phyloP scores from a whole-genome alignment of 2,113 vertebrate species.

The Ivindomyrus marchei region DNA sequence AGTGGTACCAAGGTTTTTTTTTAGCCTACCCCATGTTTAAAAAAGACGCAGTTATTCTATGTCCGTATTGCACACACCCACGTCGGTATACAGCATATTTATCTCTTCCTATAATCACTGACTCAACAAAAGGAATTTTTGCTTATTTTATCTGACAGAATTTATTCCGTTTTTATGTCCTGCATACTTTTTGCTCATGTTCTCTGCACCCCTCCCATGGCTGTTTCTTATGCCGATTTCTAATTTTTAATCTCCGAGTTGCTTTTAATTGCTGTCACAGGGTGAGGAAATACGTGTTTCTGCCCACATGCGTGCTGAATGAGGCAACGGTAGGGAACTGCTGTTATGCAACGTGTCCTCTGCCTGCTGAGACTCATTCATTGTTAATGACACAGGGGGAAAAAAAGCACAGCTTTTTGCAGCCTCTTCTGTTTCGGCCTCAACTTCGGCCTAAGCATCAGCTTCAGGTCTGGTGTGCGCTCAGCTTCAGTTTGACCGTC shows the following conservation, averaged over 20 bases:
- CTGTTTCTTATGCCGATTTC: neutral
- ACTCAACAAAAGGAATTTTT: neutral
- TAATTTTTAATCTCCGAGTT: neutral
- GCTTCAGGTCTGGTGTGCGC: neutral
- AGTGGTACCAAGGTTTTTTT: neutral
- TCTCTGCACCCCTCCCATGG: neutral
- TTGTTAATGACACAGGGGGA: neutral
- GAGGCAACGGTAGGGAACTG: neutral
- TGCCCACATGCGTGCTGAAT: neutral
- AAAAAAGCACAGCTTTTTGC: neutral
- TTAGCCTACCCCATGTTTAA: neutral
- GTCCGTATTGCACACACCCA: neutral
- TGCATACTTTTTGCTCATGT: neutral
- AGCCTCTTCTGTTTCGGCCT: neutral
- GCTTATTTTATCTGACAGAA: neutral
- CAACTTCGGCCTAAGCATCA: neutral
- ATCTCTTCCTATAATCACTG: neutral
- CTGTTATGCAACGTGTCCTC: neutral
- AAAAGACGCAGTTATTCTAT: neutral
- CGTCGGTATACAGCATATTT: neutral
- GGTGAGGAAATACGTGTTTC: neutral
- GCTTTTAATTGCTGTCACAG: neutral
- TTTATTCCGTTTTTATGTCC: neutral
- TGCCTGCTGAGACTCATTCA: neutral
- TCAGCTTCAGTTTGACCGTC: neutral